These are phyloP conservation scores for Andrena chrysosceles DNA, from an alignment of 2,888 invertebrate species.

Conservation along the genomic window DNA sequence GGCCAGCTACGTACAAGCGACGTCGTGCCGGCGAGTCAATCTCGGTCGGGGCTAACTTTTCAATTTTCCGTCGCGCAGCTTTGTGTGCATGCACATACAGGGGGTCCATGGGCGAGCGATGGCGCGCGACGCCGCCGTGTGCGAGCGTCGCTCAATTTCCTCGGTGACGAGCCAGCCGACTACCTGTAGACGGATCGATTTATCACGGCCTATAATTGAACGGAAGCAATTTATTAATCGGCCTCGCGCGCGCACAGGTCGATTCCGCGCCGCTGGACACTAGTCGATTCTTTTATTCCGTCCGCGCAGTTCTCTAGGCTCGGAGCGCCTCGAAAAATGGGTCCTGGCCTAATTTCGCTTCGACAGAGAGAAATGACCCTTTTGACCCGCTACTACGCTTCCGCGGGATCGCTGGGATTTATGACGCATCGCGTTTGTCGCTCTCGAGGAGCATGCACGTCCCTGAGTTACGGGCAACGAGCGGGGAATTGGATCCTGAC, in stretches of 20 bases:
- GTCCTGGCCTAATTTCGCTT: constrained; percentile 25
- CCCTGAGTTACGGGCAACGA: background rate
- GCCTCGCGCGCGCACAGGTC: constrained; percentile 61
- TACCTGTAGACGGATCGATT: constrained; percentile 71
- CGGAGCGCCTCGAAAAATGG: constrained; percentile 1
- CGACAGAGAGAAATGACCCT: constrained; percentile 18
- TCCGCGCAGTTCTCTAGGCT: background rate
- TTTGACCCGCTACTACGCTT: constrained; percentile 20
- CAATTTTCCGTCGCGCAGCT: constrained; percentile 74
- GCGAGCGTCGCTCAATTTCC: constrained; percentile 71
- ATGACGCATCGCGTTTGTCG: constrained; percentile 10
- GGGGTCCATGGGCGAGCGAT: constrained; percentile 8
- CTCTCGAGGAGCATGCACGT: background rate
- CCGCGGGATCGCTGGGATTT: constrained; percentile 23
- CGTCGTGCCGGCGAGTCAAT: constrained; percentile 60
- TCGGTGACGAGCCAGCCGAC: constrained; percentile 66
- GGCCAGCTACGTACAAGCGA: constrained; percentile 24
- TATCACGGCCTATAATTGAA: constrained; percentile 73
- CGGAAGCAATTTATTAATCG: constrained; percentile 76
- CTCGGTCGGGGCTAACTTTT: constrained; percentile 74
- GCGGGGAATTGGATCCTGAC: constrained; percentile 6
- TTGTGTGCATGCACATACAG: constrained; percentile 26
- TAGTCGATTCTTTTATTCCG: constrained; percentile 49
- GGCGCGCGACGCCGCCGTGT: background rate
- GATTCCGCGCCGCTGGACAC: constrained; percentile 61